Base-by-base conservation (phyloP, 2,797 vertebrate genomes). In the Philypnodon macrostomus region DNA sequence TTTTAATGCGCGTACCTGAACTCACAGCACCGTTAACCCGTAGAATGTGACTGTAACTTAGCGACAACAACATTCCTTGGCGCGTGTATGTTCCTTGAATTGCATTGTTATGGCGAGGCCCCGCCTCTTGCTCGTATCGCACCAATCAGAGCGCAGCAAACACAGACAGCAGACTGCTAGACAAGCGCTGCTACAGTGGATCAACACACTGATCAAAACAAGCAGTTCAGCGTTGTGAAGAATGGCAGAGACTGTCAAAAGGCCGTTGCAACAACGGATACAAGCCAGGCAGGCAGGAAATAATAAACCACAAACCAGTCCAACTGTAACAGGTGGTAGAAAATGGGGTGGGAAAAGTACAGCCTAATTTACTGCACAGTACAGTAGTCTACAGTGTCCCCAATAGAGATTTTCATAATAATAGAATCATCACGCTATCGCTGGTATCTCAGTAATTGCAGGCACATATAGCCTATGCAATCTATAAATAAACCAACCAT, bases 41-140 rank as follows among this genome's bases (percentile, higher is more conserved):
- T 6, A 1, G 24, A 35, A 27, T 5, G 16, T 32, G 16, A 42
- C 68, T 42, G 62, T 70, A 50, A 32, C 47, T 32, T 58, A 48
- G 47, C 60, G 32, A 67, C 9, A 67, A 79, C 85, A 84, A 88
- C 90, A 90, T 87, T 89, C 70, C 76, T 76, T 86, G 66, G 85
- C 83, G 85, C 77, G 84, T 82, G 87, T 73, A 16, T 69, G 72
- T 75, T 72, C 72, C 80, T 84, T 81, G 77, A 81, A 82, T 78
- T 70, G 81, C 59, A 88, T 86, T 86, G 83, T 87, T 86, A 48
- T 67, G 73, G 34, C 13, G 6, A 84, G 51, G 1, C 68, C 83
- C 66, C 81, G 77, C 85, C 84, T 12, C 67, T 33, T 34, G 5
- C 0, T 0, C n/a, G 0, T 2, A 38, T 5, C 0, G 37, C 12